phyloP scores from a whole-genome alignment of 2,888 invertebrate species.

The Eupithecia dodoneata region DNA sequence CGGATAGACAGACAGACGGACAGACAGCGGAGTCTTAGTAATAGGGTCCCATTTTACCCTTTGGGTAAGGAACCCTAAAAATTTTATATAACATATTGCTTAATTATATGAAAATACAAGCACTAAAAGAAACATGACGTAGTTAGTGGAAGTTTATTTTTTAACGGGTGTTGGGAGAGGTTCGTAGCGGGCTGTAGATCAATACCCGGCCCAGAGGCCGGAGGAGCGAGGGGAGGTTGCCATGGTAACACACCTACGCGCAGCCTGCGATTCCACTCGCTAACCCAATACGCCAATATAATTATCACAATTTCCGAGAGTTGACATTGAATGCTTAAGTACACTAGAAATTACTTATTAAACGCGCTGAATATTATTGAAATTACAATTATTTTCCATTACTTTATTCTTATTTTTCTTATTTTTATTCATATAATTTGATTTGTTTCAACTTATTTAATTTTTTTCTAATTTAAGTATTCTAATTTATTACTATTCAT shows the following conservation, averaged over 20 bases:
- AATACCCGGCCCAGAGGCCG: slow-evolving; percentile 57
- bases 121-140: slow-evolving; percentile 1
- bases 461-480: too few relatives aligned
- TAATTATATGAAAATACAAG: background rate
- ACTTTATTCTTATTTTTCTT: too few relatives aligned
- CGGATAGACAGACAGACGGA: too few relatives aligned
- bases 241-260: slow-evolving; percentile 80
- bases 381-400: too few relatives aligned
- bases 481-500: too few relatives aligned
- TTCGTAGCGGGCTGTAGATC: slow-evolving; percentile 63
- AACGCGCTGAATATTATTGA: too few relatives aligned
- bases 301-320: slow-evolving; percentile 62
- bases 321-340: slow-evolving; percentile 45
- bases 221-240: slow-evolving; percentile 56
- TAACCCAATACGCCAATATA: slow-evolving; percentile 56
- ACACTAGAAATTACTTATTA: slow-evolving; percentile 17
- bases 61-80: too few relatives aligned
- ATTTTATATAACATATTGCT: too few relatives aligned
- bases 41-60: too few relatives aligned
- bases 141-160: slow-evolving; percentile 51
- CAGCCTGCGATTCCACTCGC: slow-evolving; percentile 56
- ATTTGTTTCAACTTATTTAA: too few relatives aligned
- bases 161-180: slow-evolving; percentile 50
- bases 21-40: too few relatives aligned
- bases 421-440: too few relatives aligned